Percentiles rank a stretch among this genome's conserved stretches.
These are phyloP conservation scores for Microtus oregoni DNA, from an alignment of 2,113 vertebrate genomes.

Conservation along the genomic window DNA sequence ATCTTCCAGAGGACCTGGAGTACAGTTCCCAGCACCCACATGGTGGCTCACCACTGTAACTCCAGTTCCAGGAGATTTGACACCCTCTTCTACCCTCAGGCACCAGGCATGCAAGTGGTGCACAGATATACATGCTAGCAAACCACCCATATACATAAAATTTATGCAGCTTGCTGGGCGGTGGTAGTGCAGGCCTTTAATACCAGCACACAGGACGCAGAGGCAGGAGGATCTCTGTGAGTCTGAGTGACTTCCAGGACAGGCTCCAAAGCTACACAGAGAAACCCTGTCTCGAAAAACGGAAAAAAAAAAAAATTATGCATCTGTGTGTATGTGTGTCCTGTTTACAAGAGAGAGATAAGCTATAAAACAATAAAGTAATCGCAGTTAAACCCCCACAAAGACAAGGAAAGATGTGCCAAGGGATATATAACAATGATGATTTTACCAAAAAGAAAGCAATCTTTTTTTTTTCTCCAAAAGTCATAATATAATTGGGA, in stretches of 20 bases:
- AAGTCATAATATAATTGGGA: neutral
- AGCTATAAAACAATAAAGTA: neutral
- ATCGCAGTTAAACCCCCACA: neutral
- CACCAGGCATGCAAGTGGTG: neutral
- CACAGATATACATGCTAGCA: neutral
- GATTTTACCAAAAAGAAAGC: conserved; percentile 3
- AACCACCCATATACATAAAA: neutral
- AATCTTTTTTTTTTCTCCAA: conserved; percentile 39
- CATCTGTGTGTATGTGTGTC: neutral
- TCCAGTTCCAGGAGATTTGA: neutral
- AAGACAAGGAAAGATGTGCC: neutral
- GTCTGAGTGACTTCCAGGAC: too few species aligned
- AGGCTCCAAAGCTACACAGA: too few species aligned
- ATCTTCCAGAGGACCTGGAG: neutral
- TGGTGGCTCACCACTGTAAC: neutral
- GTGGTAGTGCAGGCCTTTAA: too few species aligned
- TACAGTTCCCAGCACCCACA: neutral
- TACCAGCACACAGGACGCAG: too few species aligned
- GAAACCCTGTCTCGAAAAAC: too few species aligned
- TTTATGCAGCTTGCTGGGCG: too few species aligned
- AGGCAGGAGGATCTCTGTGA: too few species aligned
- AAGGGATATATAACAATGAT: conserved; percentile 19
- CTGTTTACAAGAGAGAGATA: neutral
- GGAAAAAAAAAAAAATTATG: too few species aligned
- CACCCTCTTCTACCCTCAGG: neutral